Base-by-base conservation (phyloP, 2,113 vertebrate species). In the Hiodon tergisus region DNA sequence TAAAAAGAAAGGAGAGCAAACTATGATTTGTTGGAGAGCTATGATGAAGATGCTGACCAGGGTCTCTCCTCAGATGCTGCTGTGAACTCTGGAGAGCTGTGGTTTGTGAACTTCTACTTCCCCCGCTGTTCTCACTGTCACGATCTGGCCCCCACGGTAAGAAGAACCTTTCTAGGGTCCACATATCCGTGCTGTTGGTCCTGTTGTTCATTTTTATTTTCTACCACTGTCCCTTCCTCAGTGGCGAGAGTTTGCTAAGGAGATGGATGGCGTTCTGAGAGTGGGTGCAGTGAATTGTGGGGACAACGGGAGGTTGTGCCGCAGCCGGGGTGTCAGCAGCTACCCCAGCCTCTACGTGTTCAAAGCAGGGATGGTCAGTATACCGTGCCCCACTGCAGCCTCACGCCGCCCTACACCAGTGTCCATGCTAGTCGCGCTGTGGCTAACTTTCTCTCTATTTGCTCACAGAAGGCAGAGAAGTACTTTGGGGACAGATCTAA, bases 101-200 rank as follows among this genome's bases (percentile, higher is more conserved):
- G 96, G 96, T 99, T 99, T 86, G 89, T 99, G 81, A 99, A 98
- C 87, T 99, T 99, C 82, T 99, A 98, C 83, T 98, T 92, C 71
- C 94, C 97, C 65, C 92, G 94, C 54, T 99, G 97, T 73, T 98
- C 97, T 5, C 97, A 98, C 85, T 99, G 97, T 87, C 97, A 99
- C 81, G 89, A 97, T 17, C 90, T 99, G 79, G 97, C 95, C 77
- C 97, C 97, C 3, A 96, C 93, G 75, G 97, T 98, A 91, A 48
- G 89, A 61, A 58, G 11, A 7, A 4, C 69, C 6, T 54, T 48
- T 46, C 6, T n/a, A 31, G 8, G 5, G 55, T 48, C 3, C 17
- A 14, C 55, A 76, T 6, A 9, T 68, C 65, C 14, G 16, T 57
- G 14, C 47, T 48, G 17, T 76, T 47, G 17, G 11, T 17, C 54